Evolutionary conservation across 2,113 vertebrate species (phyloP).

Genomic region (Camelus dromedarius): DNA sequence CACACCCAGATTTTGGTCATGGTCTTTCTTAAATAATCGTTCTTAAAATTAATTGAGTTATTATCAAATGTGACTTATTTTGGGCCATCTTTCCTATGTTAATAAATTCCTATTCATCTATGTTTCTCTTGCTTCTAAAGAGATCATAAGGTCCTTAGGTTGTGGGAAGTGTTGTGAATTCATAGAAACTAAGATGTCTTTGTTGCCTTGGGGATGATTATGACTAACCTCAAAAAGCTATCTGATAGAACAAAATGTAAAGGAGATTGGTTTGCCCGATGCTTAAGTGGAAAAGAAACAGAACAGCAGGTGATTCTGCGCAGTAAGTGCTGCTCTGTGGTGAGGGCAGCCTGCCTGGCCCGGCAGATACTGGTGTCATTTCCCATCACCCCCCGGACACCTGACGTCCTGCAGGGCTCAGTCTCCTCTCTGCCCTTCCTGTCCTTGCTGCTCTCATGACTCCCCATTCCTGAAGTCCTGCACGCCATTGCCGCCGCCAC

Average conservation of each 20-base stretch:
- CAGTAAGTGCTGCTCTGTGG: not conserved
- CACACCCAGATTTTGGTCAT: not conserved
- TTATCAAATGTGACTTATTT: not conserved
- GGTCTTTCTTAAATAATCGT: not conserved
- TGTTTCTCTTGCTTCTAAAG: not conserved
- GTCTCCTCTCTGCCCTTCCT: not conserved
- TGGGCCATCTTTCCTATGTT: no score
- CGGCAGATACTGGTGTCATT: not conserved
- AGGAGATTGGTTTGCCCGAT: not conserved
- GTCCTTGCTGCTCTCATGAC: not conserved
- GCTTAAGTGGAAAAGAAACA: not conserved
- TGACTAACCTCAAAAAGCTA: conserved; percentile 12
- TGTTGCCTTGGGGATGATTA: conserved; percentile 6
- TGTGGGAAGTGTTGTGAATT: not conserved
- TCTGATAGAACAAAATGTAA: not conserved
- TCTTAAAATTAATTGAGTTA: not conserved
- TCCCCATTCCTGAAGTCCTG: not conserved
- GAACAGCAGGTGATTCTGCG: not conserved
- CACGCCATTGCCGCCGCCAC: not conserved
- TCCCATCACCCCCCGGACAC: not conserved
- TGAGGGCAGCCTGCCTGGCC: not conserved
- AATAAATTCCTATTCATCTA: no score
- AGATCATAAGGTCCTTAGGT: not conserved
- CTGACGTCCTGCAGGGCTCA: not conserved
- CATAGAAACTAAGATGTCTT: not conserved